Evolutionary conservation across 2,797 vertebrate species (phyloP).

Genomic region (Dendrocincla tyrannina): DNA sequence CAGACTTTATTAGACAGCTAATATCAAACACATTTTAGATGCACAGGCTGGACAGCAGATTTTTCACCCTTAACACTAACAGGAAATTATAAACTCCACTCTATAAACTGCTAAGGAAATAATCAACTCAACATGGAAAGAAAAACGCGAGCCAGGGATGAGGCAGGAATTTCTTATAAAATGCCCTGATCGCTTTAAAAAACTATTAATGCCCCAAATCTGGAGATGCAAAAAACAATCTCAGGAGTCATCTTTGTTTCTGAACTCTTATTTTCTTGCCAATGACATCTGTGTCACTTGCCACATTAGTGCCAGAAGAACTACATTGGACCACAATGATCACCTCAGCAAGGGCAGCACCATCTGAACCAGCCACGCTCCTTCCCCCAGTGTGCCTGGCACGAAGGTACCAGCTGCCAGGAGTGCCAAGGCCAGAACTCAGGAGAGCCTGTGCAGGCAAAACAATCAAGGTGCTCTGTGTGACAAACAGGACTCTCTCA

Average conservation of each 20-base stretch:
- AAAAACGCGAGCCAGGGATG: background rate
- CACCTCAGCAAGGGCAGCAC: background rate
- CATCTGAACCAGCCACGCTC: fast-evolving
- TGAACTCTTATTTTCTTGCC: background rate
- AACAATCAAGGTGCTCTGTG: background rate
- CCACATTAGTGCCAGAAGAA: fast-evolving
- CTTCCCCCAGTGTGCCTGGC: fast-evolving
- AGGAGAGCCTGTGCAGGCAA: background rate
- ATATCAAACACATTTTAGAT: background rate
- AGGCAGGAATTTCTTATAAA: background rate
- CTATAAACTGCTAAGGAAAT: background rate
- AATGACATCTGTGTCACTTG: background rate
- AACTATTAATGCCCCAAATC: background rate
- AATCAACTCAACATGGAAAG: background rate
- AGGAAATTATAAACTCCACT: background rate
- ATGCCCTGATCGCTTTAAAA: background rate
- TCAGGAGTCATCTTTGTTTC: background rate
- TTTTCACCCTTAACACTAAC: background rate
- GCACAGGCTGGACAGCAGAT: background rate
- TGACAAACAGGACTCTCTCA: background rate
- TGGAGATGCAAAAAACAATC: background rate
- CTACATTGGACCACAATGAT: fast-evolving
- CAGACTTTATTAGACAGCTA: background rate
- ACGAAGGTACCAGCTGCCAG: background rate
- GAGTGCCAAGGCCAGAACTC: background rate